These are phyloP conservation scores for Nyctereutes procyonoides DNA, from an alignment of 2,113 vertebrate genomes.

Conservation along the genomic window DNA sequence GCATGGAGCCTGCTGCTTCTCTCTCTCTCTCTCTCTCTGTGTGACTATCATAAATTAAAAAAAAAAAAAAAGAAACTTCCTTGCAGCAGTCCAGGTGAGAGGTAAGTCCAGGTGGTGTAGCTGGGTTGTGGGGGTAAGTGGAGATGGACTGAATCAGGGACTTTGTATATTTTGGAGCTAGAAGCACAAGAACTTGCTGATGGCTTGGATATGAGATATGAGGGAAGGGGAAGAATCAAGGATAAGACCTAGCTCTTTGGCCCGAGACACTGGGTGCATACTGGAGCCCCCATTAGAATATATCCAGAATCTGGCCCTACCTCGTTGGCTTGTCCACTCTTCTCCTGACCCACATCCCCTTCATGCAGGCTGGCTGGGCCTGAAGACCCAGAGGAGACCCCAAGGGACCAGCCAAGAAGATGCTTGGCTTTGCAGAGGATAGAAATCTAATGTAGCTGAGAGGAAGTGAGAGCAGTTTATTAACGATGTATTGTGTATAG, in stretches of 20 bases:
- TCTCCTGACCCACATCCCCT: not conserved
- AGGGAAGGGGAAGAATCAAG: conserved; percentile 27
- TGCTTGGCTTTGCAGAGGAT: not conserved
- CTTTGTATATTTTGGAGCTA: not conserved
- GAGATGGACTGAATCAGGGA: not conserved
- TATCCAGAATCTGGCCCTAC: not conserved
- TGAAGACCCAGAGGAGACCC: not conserved
- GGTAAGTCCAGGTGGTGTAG: not conserved
- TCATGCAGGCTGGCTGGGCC: not conserved
- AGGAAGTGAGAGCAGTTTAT: not conserved
- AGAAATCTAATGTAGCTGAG: not conserved
- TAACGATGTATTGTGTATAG: not conserved
- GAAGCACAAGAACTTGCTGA: not conserved
- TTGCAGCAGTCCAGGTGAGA: not conserved
- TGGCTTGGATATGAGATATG: not conserved
- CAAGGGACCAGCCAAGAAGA: not conserved
- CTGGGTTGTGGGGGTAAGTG: not conserved
- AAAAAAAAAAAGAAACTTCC: not conserved
- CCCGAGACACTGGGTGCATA: not conserved
- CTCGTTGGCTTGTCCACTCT: not conserved
- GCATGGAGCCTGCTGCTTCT: no score
- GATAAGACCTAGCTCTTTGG: conserved; percentile 10
- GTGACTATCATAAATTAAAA: no score
- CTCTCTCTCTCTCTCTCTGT: no score
- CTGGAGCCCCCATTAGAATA: not conserved